Conservation (phyloP, 64 coral and sea anemone genomes). For the Pocillopora damicornis region DNA sequence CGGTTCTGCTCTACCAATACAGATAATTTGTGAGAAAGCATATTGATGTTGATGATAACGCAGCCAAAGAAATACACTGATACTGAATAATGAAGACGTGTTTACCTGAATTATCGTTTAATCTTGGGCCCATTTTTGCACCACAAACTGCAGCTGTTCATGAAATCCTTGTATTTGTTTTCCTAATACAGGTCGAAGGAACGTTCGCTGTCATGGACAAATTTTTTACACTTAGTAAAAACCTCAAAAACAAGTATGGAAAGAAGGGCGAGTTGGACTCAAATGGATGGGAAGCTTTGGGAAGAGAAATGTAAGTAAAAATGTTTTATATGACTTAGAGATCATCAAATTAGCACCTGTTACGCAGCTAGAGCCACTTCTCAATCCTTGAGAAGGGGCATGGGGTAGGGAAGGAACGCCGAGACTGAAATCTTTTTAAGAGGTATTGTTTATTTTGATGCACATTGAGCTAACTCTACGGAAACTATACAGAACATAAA, state of each 20-base stretch:
- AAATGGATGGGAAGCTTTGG: conserved; percentile 64
- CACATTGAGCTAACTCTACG: no score
- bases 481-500: no score
- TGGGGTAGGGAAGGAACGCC: no score
- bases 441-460: no score
- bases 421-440: no score
- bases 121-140: not conserved
- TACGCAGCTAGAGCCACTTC: not conserved
- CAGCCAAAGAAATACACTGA: no score
- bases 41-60: no score
- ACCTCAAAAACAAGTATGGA: conserved; percentile 30
- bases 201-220: conserved; percentile 35
- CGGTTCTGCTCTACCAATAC: no score
- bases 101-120: no score
- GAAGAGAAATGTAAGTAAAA: conserved; percentile 64
- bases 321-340: not conserved
- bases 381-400: no score
- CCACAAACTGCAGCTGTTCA: not conserved
- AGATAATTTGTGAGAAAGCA: no score
- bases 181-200: conserved; percentile 27
- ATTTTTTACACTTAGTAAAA: conserved; percentile 37
- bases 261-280: conserved; percentile 35
- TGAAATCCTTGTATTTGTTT: not conserved
- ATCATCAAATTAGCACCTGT: not conserved
- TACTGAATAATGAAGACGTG: no score